These are phyloP conservation scores for Hycleus cichorii DNA, from an alignment of 1,140 invertebrate species.

Conservation along the genomic window DNA sequence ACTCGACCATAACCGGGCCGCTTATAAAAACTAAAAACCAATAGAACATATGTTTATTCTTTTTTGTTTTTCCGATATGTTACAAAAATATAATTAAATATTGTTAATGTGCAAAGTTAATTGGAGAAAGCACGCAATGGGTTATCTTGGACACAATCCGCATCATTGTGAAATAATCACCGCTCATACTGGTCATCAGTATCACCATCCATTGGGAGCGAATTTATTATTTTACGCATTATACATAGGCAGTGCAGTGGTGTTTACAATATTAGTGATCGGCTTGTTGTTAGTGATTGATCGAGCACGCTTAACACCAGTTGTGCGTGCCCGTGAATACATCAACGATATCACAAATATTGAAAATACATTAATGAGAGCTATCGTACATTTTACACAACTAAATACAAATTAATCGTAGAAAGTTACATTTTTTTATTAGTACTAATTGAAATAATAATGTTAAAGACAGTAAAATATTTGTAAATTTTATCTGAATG, in stretches of 20 bases:
- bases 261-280: conserved; percentile 18
- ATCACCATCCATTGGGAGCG: no score
- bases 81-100: background rate
- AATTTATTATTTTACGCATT: background rate
- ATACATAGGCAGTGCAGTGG: conserved; percentile 13
- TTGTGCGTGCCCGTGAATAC: conserved; percentile 14
- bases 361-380: conserved; percentile 10
- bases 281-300: conserved; percentile 19
- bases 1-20: background rate
- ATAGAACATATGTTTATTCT: background rate
- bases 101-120: conserved; percentile 1
- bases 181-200: background rate
- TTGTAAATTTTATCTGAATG: no score
- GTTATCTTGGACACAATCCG: background rate
- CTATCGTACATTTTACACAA: conserved; percentile 5
- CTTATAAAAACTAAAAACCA: background rate
- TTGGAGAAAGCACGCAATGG: conserved; percentile 1
- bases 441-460: no score
- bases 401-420: background rate
- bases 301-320: conserved; percentile 14
- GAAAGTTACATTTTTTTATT: no score
- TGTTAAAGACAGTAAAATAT: no score
- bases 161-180: conserved; percentile 10
- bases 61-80: background rate
- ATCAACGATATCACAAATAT: conserved; percentile 2